These are phyloP conservation scores for Tipula helvola DNA, from an alignment of 2,888 invertebrate genomes.

Conservation along the genomic window DNA sequence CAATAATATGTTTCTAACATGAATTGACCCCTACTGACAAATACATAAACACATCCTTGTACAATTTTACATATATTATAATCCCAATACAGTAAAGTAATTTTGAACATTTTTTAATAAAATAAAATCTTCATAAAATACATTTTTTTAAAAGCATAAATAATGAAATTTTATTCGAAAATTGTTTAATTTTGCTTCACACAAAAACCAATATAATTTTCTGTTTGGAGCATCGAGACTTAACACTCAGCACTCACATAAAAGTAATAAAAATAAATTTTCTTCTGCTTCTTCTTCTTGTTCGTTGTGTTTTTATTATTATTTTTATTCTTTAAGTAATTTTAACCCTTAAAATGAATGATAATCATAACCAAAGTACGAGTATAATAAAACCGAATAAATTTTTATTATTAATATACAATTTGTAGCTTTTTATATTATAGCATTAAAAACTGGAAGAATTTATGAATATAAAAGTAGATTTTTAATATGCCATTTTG, in stretches of 20 bases:
- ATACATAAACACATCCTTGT: neutral
- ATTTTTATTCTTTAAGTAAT: neutral
- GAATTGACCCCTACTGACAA: too few species aligned
- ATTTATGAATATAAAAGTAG: neutral
- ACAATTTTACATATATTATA: neutral
- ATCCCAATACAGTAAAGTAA: neutral
- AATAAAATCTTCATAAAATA: neutral
- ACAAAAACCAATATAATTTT: neutral
- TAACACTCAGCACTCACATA: neutral
- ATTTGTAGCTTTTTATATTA: neutral
- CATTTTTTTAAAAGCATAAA: neutral
- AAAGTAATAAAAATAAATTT: neutral
- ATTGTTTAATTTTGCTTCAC: neutral
- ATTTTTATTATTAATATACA: neutral
- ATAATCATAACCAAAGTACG: neutral
- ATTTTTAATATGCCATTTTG: neutral
- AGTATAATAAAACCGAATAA: neutral
- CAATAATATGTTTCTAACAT: too few species aligned
- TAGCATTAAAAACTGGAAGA: neutral
- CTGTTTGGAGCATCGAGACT: neutral
- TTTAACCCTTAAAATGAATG: slow-evolving; percentile 4
- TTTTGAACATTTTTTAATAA: neutral
- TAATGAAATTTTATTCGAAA: neutral
- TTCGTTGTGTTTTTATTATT: neutral
- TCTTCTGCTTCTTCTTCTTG: neutral